These are phyloP conservation scores for Orthosia gracilis DNA, from an alignment of 2,888 invertebrate species.

Conservation along the genomic window DNA sequence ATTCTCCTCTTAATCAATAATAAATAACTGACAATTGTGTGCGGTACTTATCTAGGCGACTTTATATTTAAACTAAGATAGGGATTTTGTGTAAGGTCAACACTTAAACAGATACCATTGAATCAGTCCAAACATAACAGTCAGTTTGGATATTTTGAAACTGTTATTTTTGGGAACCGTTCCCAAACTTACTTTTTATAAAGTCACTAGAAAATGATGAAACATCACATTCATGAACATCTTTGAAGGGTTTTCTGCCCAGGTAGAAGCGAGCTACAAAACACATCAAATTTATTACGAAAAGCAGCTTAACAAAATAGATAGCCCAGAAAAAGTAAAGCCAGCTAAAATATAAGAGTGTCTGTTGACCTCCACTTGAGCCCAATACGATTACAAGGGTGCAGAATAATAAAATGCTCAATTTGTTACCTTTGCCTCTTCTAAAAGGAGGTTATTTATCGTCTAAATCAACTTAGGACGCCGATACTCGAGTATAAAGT, in stretches of 20 bases:
- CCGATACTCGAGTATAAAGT: constrained; percentile 61
- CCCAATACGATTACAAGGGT: constrained; percentile 83
- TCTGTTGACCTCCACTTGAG: constrained; percentile 71
- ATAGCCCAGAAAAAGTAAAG: constrained; percentile 30
- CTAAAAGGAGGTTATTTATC: constrained; percentile 78
- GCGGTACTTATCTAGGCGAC: background rate
- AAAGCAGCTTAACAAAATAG: constrained; percentile 46
- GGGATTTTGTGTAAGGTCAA: too few species aligned
- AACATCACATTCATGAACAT: background rate
- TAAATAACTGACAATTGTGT: too few species aligned
- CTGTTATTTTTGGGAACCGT: background rate
- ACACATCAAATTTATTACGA: constrained; percentile 33
- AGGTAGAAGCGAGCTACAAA: background rate
- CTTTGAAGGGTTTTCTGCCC: background rate
- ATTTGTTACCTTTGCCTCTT: constrained; percentile 83
- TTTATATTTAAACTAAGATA: background rate
- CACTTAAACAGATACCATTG: too few species aligned
- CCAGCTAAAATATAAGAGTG: constrained; percentile 66
- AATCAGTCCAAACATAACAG: too few species aligned
- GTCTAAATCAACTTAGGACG: constrained; percentile 74
- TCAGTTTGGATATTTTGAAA: background rate
- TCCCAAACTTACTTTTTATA: background rate
- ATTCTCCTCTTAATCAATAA: too few species aligned
- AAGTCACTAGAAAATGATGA: background rate
- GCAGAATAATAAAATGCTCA: constrained; percentile 85